phyloP scores from a whole-genome alignment of 2,888 invertebrate species.

The Ariolimax columbianus region DNA sequence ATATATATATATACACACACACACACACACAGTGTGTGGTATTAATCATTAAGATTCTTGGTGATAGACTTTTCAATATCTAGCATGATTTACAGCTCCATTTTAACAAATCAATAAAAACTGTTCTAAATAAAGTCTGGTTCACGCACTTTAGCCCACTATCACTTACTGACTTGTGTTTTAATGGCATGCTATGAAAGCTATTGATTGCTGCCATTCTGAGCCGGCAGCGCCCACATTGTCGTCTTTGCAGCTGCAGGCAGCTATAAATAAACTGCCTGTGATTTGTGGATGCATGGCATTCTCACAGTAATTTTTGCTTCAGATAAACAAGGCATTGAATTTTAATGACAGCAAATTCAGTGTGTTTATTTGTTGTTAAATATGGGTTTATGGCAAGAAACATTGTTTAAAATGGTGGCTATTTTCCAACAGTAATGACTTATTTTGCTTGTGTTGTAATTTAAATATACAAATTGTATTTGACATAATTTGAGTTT shows the following conservation, averaged over 20 bases:
- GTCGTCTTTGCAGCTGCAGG: background rate
- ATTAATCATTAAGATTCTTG: background rate
- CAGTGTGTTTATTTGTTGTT: background rate
- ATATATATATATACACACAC: too few relatives aligned
- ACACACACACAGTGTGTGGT: too few relatives aligned
- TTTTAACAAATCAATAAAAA: slow-evolving; percentile 3
- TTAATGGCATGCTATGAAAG: slow-evolving; percentile 35
- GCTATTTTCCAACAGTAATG: too few relatives aligned
- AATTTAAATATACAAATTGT: too few relatives aligned
- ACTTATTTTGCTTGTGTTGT: too few relatives aligned
- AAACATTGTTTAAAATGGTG: background rate
- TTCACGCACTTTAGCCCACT: slow-evolving; percentile 22
- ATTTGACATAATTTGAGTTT: background rate
- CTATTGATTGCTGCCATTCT: slow-evolving; percentile 37
- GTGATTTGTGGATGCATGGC: slow-evolving; percentile 11
- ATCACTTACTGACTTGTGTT: slow-evolving; percentile 35
- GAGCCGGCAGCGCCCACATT: slow-evolving; percentile 24
- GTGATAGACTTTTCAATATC: background rate
- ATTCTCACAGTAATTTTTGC: slow-evolving; percentile 4
- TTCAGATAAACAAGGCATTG: background rate
- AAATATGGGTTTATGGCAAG: background rate
- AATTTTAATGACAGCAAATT: background rate
- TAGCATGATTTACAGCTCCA: background rate
- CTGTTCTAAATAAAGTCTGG: slow-evolving; percentile 2
- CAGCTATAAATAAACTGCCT: slow-evolving; percentile 32